A percentile compares a stretch with the other conserved stretches of the same genome.
These are phyloP conservation scores for Eulemur macaco DNA, from an alignment of 2,113 vertebrate genomes.

Conservation along the genomic window DNA sequence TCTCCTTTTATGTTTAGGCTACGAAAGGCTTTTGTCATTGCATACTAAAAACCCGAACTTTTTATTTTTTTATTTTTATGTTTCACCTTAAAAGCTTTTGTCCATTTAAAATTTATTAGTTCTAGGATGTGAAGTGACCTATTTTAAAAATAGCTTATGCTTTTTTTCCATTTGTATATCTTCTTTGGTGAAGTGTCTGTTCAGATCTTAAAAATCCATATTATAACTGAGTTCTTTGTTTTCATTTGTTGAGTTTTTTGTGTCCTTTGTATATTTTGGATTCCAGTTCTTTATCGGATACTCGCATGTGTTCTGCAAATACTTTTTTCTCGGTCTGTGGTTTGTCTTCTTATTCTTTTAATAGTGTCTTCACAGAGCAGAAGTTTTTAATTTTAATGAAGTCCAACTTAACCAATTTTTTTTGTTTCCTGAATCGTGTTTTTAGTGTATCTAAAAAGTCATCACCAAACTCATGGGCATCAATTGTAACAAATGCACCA, in stretches of 20 bases:
- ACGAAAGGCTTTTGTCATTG: not conserved
- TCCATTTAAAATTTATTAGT: not conserved
- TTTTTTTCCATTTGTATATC: not conserved
- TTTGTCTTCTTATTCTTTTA: not conserved
- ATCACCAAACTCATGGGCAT: not conserved
- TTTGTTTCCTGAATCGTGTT: not conserved
- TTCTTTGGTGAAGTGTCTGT: not conserved
- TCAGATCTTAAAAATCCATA: too few relatives aligned
- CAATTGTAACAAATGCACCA: not conserved
- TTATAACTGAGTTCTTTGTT: not conserved
- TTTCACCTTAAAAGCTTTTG: not conserved
- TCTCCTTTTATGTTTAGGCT: not conserved
- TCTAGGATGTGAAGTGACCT: not conserved
- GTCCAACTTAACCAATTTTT: not conserved
- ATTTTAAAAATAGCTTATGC: not conserved
- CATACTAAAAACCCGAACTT: not conserved
- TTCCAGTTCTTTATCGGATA: not conserved
- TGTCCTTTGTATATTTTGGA: not conserved
- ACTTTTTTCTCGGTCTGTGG: not conserved
- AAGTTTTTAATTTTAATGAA: not conserved
- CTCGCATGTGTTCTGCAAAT: not conserved
- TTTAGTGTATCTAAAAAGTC: not conserved
- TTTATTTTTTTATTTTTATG: not conserved
- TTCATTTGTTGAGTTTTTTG: not conserved
- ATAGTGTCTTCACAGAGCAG: not conserved